Percentiles rank a stretch among this genome's conserved stretches.
Conservation (phyloP, 2,888 invertebrate species). For the Fragum whitleyi region DNA sequence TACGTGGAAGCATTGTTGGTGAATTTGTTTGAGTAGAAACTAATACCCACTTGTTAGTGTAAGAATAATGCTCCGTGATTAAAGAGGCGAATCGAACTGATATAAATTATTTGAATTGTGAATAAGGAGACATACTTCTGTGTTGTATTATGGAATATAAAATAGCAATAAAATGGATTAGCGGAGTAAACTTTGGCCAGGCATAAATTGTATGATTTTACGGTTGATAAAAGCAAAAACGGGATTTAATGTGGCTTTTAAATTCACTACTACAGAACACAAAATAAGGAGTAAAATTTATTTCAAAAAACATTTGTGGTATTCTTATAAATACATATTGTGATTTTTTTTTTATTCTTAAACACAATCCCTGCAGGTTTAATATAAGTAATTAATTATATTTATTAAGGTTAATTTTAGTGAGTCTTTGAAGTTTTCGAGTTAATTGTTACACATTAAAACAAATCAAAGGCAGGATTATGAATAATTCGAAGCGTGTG, state of each 20-base stretch:
- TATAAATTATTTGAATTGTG: constrained; percentile 5
- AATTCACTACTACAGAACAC: not conserved
- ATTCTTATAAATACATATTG: too few relatives aligned
- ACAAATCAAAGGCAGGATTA: not conserved
- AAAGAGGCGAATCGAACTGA: not conserved
- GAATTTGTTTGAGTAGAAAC: constrained; percentile 22
- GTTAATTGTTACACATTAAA: not conserved
- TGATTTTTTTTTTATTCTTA: too few relatives aligned
- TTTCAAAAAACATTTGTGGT: too few relatives aligned
- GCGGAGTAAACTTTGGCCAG: not conserved
- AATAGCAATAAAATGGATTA: constrained; percentile 11
- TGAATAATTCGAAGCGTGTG: not conserved
- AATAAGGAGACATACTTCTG: not conserved
- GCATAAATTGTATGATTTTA: constrained; percentile 1
- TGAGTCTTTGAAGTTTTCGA: not conserved
- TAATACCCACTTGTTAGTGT: constrained; percentile 6
- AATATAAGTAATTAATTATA: too few relatives aligned
- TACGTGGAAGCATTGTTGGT: constrained; percentile 15
- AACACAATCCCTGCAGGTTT: too few relatives aligned
- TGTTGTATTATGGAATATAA: constrained; percentile 9
- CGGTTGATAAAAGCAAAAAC: not conserved
- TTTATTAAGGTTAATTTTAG: too few relatives aligned
- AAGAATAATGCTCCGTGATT: constrained; percentile 10
- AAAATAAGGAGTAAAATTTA: too few relatives aligned
- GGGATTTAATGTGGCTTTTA: not conserved